Evolutionary conservation across 2,888 invertebrate genomes (phyloP).

Genomic region (Podotricha telesiphe): DNA sequence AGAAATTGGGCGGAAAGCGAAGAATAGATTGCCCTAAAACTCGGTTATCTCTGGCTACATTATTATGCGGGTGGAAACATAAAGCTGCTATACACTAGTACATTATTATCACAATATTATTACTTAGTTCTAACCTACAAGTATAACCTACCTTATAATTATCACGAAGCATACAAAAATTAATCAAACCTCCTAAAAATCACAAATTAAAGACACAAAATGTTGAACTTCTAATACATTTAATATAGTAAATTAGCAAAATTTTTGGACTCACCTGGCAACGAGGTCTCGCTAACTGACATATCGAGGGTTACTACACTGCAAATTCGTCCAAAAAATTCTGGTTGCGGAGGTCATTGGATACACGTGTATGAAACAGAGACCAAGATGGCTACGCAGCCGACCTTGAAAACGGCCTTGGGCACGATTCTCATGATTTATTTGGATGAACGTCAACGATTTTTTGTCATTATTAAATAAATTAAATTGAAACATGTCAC

Average conservation of each 20-base stretch:
- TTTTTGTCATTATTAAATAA: neutral
- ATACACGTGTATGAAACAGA: constrained; percentile 19
- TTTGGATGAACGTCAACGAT: constrained; percentile 7
- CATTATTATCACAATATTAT: too few relatives aligned
- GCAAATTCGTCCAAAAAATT: constrained; percentile 10
- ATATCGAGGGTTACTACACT: constrained; percentile 3
- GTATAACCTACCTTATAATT: too few relatives aligned
- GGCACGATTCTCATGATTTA: constrained; percentile 36
- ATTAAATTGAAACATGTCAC: neutral
- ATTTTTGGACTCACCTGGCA: neutral
- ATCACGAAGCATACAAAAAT: too few relatives aligned
- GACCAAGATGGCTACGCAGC: neutral
- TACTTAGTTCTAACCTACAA: too few relatives aligned
- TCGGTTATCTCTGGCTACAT: too few relatives aligned
- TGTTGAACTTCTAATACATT: neutral
- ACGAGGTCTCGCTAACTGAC: constrained; percentile 1
- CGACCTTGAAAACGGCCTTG: constrained; percentile 30
- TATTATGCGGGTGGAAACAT: too few relatives aligned
- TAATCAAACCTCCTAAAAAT: too few relatives aligned
- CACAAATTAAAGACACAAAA: too few relatives aligned
- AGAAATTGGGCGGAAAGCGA: too few relatives aligned
- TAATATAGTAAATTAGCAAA: neutral
- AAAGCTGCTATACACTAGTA: too few relatives aligned
- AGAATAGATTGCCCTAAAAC: too few relatives aligned
- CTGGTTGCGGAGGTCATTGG: constrained; percentile 1